These are phyloP conservation scores for Phania funesta DNA, from an alignment of 2,888 invertebrate species.

Conservation along the genomic window DNA sequence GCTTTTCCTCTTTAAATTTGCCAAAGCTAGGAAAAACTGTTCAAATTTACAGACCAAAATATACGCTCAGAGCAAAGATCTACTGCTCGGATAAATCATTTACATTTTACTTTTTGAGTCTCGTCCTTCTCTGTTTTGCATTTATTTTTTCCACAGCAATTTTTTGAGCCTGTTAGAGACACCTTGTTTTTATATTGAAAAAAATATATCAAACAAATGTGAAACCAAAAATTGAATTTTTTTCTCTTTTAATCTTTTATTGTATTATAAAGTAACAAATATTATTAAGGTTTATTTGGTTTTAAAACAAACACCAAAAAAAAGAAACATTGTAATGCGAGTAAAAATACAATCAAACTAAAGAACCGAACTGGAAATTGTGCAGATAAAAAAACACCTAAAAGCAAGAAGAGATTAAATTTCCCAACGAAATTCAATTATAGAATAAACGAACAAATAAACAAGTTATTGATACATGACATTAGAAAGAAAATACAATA, in stretches of 20 bases:
- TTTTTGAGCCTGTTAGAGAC: background rate
- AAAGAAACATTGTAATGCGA: background rate
- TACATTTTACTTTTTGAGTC: no score
- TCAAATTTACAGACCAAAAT: no score
- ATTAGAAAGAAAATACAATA: background rate
- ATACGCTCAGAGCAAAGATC: no score
- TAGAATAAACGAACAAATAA: conserved; percentile 48
- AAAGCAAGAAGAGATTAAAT: conserved; percentile 51
- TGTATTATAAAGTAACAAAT: conserved; percentile 40
- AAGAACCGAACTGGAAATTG: background rate
- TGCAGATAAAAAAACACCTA: background rate
- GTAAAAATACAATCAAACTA: background rate
- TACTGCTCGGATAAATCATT: no score
- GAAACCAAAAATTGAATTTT: conserved; percentile 55
- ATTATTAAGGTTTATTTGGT: conserved; percentile 36
- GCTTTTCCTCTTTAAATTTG: no score
- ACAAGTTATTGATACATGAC: conserved; percentile 37
- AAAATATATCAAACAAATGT: conserved; percentile 47
- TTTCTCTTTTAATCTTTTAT: conserved; percentile 6
- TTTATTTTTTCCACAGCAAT: background rate
- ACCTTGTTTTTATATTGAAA: background rate
- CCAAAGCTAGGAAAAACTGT: no score
- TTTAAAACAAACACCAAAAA: conserved; percentile 10
- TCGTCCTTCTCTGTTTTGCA: background rate
- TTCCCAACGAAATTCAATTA: conserved; percentile 63